These are phyloP conservation scores for Colistium nudipinnis DNA, from an alignment of 2,113 vertebrate species.

Conservation along the genomic window DNA sequence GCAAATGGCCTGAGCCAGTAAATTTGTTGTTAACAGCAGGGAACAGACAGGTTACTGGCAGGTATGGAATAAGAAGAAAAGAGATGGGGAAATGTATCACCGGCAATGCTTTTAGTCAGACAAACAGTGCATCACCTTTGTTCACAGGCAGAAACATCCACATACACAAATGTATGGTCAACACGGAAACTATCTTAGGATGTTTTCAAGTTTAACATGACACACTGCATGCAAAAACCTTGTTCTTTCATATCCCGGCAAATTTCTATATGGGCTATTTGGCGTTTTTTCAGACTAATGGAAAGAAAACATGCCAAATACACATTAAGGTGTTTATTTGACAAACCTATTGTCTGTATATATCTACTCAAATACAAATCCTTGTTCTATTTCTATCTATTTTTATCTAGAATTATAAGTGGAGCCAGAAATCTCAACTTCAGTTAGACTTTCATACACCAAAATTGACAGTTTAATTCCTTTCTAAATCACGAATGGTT, in stretches of 20 bases:
- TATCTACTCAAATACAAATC: not conserved
- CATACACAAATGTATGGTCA: conserved; percentile 6
- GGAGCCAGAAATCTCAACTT: not conserved
- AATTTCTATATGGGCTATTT: too few species aligned
- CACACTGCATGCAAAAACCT: not conserved
- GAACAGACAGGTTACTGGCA: conserved; percentile 54
- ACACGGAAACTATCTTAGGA: not conserved
- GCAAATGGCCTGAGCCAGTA: conserved; percentile 65
- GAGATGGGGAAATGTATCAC: conserved; percentile 15
- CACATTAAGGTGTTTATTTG: too few species aligned
- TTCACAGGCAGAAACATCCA: not conserved
- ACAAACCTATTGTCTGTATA: too few species aligned
- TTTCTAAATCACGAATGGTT: not conserved
- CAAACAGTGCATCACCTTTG: conserved; percentile 19
- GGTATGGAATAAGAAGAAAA: conserved; percentile 26
- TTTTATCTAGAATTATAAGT: not conserved
- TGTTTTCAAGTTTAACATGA: not conserved
- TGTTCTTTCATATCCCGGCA: too few species aligned
- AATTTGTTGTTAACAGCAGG: conserved; percentile 67
- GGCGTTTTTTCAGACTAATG: too few species aligned
- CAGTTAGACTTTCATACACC: not conserved
- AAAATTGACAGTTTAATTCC: too few species aligned
- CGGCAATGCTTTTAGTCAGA: not conserved
- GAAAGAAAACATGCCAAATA: too few species aligned
- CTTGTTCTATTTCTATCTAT: not conserved